Evolutionary conservation across 2,888 invertebrate genomes (phyloP).

Genomic region (Sicus ferrugineus): DNA sequence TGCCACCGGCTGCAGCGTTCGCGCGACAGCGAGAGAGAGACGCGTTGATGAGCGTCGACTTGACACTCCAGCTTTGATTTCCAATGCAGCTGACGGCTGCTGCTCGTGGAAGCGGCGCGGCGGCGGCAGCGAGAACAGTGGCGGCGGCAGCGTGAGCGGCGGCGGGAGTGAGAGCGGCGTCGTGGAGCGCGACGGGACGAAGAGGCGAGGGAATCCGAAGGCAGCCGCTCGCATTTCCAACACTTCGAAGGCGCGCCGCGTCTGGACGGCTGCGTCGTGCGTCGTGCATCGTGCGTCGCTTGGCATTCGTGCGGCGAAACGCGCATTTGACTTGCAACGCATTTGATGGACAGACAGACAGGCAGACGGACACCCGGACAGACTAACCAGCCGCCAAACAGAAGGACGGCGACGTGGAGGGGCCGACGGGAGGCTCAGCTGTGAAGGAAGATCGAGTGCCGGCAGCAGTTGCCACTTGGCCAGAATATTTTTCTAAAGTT

Average conservation of each 20-base stretch:
- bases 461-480: no score
- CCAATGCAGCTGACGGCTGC: no score
- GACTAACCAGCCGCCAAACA: conserved; percentile 23
- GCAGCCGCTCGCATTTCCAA: conserved; percentile 33
- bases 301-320: conserved; percentile 38
- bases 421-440: not conserved
- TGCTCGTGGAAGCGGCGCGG: no score
- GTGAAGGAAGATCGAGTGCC: not conserved
- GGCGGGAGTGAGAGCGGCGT: conserved; percentile 31
- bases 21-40: conserved; percentile 24
- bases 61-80: conserved; percentile 45
- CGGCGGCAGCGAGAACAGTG: no score
- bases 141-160: no score
- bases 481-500: no score
- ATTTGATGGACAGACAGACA: conserved; percentile 36
- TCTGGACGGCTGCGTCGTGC: conserved; percentile 13
- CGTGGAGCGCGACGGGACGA: not conserved
- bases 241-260: conserved; percentile 35
- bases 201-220: conserved; percentile 37
- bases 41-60: conserved; percentile 42
- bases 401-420: not conserved
- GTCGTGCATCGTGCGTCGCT: conserved; percentile 7
- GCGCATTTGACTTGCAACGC: conserved; percentile 43
- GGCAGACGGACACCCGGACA: conserved; percentile 23
- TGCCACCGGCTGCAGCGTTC: conserved; percentile 31